Conservation (phyloP, 1,140 invertebrate species). For the Pissodes strobi region DNA sequence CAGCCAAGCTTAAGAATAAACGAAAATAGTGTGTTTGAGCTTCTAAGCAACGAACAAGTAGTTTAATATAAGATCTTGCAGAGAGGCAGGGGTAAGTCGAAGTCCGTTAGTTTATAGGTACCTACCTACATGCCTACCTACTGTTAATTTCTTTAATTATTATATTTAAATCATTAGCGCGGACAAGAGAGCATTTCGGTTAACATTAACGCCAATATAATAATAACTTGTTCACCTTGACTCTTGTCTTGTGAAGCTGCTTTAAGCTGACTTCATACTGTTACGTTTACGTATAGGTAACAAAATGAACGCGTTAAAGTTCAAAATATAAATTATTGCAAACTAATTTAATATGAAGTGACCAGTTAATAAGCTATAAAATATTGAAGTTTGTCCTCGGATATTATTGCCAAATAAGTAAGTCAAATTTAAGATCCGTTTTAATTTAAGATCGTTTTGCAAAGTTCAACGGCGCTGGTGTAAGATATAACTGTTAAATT, state of each 20-base stretch:
- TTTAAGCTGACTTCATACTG: constrained; percentile 18
- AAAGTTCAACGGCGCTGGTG: constrained; percentile 21
- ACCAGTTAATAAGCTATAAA: too few species aligned
- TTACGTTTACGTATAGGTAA: constrained; percentile 26
- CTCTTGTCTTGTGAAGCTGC: constrained; percentile 25
- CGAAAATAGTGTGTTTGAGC: constrained; percentile 25
- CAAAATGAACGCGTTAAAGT: constrained; percentile 22
- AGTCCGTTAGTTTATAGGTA: neutral
- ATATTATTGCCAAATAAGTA: too few species aligned
- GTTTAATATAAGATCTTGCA: constrained; percentile 19
- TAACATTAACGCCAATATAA: too few species aligned
- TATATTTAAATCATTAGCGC: constrained; percentile 11
- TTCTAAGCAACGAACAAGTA: constrained; percentile 15
- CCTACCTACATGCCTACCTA: too few species aligned
- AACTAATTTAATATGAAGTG: too few species aligned
- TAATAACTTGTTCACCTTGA: constrained; percentile 30
- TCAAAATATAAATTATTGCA: constrained; percentile 15
- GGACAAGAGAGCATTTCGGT: constrained; percentile 15
- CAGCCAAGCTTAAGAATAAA: constrained; percentile 11
- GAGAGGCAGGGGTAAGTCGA: constrained; percentile 20
- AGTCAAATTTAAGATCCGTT: too few species aligned
- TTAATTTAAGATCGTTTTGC: too few species aligned
- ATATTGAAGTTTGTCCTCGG: too few species aligned
- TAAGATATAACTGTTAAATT: constrained; percentile 23
- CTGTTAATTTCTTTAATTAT: constrained; percentile 9